Evolutionary conservation across 2,888 invertebrate genomes (phyloP), one percentile per base, ranked within the genome.

Genomic region (Mactromeris polynyma): DNA sequence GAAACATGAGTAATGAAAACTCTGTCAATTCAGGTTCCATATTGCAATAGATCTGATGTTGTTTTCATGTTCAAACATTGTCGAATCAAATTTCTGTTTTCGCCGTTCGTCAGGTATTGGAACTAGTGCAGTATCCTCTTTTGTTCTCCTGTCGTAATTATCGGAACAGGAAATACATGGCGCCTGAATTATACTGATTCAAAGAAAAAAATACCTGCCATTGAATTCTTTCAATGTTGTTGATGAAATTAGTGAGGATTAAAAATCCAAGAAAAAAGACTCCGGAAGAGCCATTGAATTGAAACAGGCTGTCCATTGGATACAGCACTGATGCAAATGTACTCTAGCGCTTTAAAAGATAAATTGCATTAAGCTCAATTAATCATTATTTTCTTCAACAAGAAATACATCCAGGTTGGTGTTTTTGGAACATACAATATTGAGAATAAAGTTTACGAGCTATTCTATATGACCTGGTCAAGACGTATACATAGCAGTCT

Each of bases 91-190:
- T 64, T 64, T 64, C 58, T 9, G 26, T 26, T 26, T 64, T 64
- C 26, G 26, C 58, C 6, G 73, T 73, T 40, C 83, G 36, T 73
- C 46, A 83, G 58, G 83, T 82, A 46, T 69, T 42, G 26, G 42
- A 31, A 73, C 26, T 9, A 69, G 42, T 69, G 82, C 69, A 46
- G 73, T 69, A 77, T 31, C 31, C 69, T 33, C 89, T 89, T n/a
- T 86, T 89, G 89, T 89, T 86, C 83, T 46, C n/a, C 21, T 19
- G 42, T 73, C 42, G 64, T 91, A 88, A 89, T 89, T 86, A 91
- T 81, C 83, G 79, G 80, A 19, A 89, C 89, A 91, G 91, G 91
- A 91, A 91, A 77, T 82, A 40, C 79, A 64, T 46, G 42, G 86
- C 40, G 81, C 26, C 84, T 84, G 81, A 86, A 91, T 91, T 88